These are phyloP conservation scores for Syngnathus scovelli DNA, from an alignment of 2,113 vertebrate species.

Conservation along the genomic window DNA sequence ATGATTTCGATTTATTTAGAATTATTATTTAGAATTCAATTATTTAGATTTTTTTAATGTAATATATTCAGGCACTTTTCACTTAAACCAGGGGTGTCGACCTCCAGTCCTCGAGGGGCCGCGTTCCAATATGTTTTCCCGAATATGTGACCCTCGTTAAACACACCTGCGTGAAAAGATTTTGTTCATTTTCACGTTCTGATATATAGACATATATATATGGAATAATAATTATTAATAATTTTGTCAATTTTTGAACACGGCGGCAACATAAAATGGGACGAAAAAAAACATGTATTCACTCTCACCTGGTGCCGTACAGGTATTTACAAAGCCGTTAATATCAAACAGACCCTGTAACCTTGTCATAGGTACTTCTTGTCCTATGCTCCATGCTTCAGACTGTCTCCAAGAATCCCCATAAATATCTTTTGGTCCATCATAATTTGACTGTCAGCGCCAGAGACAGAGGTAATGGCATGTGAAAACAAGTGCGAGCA, in stretches of 20 bases:
- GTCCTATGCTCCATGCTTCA: constrained; percentile 14
- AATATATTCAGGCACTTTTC: too few relatives aligned
- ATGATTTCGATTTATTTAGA: too few relatives aligned
- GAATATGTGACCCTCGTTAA: too few relatives aligned
- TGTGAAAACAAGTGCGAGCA: constrained; percentile 63
- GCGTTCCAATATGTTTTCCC: too few relatives aligned
- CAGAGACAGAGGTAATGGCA: constrained; percentile 63
- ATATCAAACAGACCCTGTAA: background rate
- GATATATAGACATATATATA: too few relatives aligned
- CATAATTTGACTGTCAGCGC: constrained; percentile 61
- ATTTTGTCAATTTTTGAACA: background rate
- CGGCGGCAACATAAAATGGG: background rate
- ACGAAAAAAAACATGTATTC: background rate
- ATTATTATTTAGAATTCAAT: too few relatives aligned
- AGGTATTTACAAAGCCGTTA: background rate
- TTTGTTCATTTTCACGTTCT: too few relatives aligned
- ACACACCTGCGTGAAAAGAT: too few relatives aligned
- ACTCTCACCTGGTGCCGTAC: background rate
- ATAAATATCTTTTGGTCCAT: constrained; percentile 54
- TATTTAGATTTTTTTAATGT: too few relatives aligned
- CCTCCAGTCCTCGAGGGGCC: too few relatives aligned
- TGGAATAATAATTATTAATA: background rate
- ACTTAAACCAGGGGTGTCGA: too few relatives aligned
- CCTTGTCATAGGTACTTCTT: constrained; percentile 11
- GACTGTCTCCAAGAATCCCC: constrained; percentile 32